Evolutionary conservation across 2,888 invertebrate species (phyloP).

Genomic region (Pollenia angustigena): DNA sequence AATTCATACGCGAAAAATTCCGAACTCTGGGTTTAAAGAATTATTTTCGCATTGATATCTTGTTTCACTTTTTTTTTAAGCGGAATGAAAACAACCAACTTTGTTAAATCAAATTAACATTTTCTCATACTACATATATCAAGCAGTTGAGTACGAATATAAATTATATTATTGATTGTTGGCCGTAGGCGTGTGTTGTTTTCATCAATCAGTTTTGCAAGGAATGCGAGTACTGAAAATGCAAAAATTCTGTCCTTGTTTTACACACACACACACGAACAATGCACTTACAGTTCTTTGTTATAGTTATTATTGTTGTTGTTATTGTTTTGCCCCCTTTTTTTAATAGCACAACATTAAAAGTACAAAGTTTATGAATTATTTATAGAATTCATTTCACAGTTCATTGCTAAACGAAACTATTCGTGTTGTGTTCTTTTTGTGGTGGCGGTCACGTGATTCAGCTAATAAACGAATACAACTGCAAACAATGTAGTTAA

Average conservation of each 20-base stretch:
- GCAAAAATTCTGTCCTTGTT: conserved; percentile 52
- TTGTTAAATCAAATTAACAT: conserved; percentile 24
- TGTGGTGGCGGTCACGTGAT: conserved; percentile 54
- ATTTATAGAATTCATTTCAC: conserved; percentile 58
- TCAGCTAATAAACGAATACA: conserved; percentile 16
- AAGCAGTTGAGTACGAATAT: background rate
- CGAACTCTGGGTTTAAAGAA: no score
- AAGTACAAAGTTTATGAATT: conserved; percentile 57
- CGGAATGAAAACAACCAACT: background rate
- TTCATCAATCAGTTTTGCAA: conserved; percentile 30
- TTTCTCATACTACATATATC: background rate
- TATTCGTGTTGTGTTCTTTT: conserved; percentile 39
- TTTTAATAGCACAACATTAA: conserved; percentile 37
- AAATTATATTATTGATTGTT: conserved; percentile 53
- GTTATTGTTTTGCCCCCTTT: background rate
- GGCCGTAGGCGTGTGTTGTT: conserved; percentile 46
- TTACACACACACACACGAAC: background rate
- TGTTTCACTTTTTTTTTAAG: no score
- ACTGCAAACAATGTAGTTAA: conserved; percentile 1
- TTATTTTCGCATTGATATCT: background rate
- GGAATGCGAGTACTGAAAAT: conserved; percentile 15
- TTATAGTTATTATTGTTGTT: conserved; percentile 37
- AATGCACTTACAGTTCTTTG: conserved; percentile 8
- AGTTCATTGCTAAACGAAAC: conserved; percentile 60
- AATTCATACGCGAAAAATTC: no score